phyloP scores from a whole-genome alignment of 2,113 vertebrate genomes.

The Burhinus oedicnemus region DNA sequence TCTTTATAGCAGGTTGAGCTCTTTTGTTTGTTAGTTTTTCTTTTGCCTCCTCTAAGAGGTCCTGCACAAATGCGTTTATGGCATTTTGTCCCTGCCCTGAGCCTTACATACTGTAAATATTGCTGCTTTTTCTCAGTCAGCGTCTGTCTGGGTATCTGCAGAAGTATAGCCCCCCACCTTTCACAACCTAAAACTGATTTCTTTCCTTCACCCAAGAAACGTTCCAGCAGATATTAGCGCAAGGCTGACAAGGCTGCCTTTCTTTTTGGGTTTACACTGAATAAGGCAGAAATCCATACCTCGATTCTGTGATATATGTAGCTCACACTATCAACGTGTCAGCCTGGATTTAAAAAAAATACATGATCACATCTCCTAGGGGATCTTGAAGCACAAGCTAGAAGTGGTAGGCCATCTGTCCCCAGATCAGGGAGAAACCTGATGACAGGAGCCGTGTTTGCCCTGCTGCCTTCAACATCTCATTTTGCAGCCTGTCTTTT shows the following conservation, averaged over 20 bases:
- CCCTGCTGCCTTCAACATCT: neutral
- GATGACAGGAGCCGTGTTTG: neutral
- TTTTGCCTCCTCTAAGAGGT: neutral
- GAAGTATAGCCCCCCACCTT: neutral
- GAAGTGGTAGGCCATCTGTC: neutral
- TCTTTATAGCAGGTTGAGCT: neutral
- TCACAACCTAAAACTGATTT: neutral
- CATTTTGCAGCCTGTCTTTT: constrained; percentile 15
- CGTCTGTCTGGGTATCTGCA: neutral
- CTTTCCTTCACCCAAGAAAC: neutral
- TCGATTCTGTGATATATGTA: neutral
- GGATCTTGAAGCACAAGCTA: neutral
- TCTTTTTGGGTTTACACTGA: neutral
- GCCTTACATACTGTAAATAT: neutral
- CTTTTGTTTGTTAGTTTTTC: neutral
- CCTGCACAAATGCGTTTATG: neutral
- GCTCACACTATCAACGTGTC: neutral
- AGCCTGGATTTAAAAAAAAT: constrained; percentile 46
- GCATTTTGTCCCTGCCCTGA: neutral
- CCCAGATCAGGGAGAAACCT: constrained; percentile 11
- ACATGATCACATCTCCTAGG: neutral
- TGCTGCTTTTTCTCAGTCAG: neutral
- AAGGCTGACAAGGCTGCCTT: neutral
- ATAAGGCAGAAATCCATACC: neutral
- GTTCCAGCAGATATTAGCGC: neutral